Base-by-base conservation (phyloP, 2,888 invertebrate genomes). In the Macrosiphum euphorbiae region DNA sequence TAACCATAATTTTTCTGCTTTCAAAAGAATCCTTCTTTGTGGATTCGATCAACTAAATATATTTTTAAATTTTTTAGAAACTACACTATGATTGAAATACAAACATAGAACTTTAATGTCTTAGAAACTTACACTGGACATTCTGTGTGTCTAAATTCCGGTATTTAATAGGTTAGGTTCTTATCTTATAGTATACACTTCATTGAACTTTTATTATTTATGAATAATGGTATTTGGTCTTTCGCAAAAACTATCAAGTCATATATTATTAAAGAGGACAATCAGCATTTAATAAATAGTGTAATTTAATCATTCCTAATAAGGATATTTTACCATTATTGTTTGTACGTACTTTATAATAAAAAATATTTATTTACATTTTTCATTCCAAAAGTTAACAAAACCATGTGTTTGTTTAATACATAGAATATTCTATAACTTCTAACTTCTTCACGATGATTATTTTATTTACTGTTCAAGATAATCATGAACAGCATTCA, bases 191-290 rank as follows among this genome's bases (percentile, higher is more conserved):
- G 11, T 35, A n/a, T 24, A 44, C 84, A 93, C 90, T 90, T 55
- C 84, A 85, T 44, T 90, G 24, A 58, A 58, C 84, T 61, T 93
- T 90, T 78, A 86, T 55, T 61, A 90, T 89, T 93, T 58, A 93
- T 90, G 52, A 93, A 90, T 58, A 90, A 90, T 93, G 90, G 67
- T 26, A 26, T 50, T 28, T 41, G 55, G 20, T 91, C 20, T n/a
- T 61, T 10, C 35, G 4, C 50, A 87, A 92, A 92, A 35, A 88
- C 20, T 28, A 78, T 78, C 5, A 8, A 28, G n/a, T 55, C 50
- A 24, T 67, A 35, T 26, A 86, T 50, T 7, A 61, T 61, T 52
- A 52, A 90, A 41, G 11, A 35, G 13, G 7, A 58, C 50, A n/a
- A 91, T 85, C 52, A 20, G 26, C 16, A 41, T 61, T 89, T 89